These are phyloP conservation scores for Petroica traversi DNA, from an alignment of 2,113 vertebrate genomes.

Conservation along the genomic window DNA sequence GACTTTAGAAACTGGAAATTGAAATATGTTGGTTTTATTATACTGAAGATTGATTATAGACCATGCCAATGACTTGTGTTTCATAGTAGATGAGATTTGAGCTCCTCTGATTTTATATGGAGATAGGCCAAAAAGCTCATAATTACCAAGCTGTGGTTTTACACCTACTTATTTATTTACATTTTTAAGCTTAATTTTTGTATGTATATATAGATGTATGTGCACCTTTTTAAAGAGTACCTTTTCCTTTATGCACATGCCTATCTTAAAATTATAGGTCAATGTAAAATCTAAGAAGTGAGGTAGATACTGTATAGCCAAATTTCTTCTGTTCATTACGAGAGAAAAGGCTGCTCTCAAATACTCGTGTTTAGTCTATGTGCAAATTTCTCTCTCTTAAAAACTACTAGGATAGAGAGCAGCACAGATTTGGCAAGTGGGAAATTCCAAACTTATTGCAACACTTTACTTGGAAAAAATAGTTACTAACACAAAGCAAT, in stretches of 20 bases:
- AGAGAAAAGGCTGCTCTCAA: background rate
- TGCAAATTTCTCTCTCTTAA: background rate
- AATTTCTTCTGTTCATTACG: background rate
- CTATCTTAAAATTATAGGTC: background rate
- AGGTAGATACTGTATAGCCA: background rate
- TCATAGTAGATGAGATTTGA: background rate
- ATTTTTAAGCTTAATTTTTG: background rate
- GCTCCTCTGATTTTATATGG: background rate
- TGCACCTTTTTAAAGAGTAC: background rate
- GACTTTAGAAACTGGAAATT: background rate
- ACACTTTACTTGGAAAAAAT: background rate
- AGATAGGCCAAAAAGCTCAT: background rate
- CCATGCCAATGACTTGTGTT: background rate
- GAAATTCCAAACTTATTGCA: background rate
- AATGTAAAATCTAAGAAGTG: background rate
- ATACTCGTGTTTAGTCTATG: background rate
- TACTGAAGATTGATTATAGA: background rate
- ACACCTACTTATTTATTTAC: background rate
- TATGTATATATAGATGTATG: accelerated
- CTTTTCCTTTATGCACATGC: background rate
- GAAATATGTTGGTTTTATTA: background rate
- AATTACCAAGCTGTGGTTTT: background rate
- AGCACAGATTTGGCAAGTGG: background rate
- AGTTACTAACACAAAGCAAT: background rate
- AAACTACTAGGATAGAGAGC: background rate